A percentile compares a stretch with the other conserved stretches of the same genome.
Evolutionary conservation across 2,888 invertebrate genomes (phyloP).

Genomic region (Agonopterix heracliana): DNA sequence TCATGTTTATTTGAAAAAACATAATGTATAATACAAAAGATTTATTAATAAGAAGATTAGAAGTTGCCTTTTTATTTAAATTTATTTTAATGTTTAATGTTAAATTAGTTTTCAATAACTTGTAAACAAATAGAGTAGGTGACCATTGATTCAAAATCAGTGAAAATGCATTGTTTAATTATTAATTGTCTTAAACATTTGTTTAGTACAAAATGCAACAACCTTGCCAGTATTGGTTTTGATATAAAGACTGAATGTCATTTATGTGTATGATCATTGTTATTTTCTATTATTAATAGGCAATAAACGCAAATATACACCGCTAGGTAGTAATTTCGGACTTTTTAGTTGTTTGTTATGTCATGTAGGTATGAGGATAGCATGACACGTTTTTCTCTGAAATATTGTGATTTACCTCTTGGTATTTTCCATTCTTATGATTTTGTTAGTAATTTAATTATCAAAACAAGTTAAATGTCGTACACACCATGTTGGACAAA

Average conservation of each 20-base stretch:
- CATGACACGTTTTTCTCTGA: neutral
- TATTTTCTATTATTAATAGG: slow-evolving; percentile 52
- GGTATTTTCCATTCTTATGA: too few species aligned
- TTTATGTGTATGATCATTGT: slow-evolving; percentile 59
- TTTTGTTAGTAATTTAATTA: too few species aligned
- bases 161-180: slow-evolving; percentile 53
- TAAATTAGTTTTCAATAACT: too few species aligned
- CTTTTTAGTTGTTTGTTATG: neutral
- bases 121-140: too few species aligned
- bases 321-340: slow-evolving; percentile 1
- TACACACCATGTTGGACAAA: too few species aligned
- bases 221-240: slow-evolving; percentile 77
- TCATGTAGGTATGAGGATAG: too few species aligned
- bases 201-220: slow-evolving; percentile 74
- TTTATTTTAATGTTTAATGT: too few species aligned
- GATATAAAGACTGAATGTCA: slow-evolving; percentile 74
- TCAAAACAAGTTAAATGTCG: too few species aligned
- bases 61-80: neutral
- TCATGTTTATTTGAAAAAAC: neutral
- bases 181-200: slow-evolving; percentile 33
- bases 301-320: slow-evolving; percentile 22
- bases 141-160: slow-evolving; percentile 34
- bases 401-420: neutral
- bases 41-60: neutral
- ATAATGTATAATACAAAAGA: neutral